Percentiles rank a stretch among this genome's conserved stretches.
phyloP scores from a whole-genome alignment of 2,797 vertebrate species.

The Gymnocypris eckloni region DNA sequence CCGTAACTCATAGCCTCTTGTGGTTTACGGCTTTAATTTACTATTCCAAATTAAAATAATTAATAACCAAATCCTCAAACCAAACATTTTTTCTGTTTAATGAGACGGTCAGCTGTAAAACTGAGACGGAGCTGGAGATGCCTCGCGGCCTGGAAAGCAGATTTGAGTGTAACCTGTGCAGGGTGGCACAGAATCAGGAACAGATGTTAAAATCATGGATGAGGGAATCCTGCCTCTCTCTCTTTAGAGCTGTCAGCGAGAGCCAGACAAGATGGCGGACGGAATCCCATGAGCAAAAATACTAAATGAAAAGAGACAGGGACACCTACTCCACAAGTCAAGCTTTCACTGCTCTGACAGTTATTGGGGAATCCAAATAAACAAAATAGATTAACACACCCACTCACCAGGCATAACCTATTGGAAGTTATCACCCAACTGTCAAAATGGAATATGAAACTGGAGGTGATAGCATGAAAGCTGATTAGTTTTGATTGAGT shows the following conservation, averaged over 20 bases:
- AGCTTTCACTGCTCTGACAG: constrained; percentile 40
- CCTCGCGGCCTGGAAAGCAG: constrained; percentile 27
- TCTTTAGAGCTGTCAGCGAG: constrained; percentile 52
- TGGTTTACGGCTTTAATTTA: constrained; percentile 5
- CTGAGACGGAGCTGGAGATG: constrained; percentile 18
- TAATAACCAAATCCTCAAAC: neutral
- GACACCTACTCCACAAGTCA: constrained; percentile 34
- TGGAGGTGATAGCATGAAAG: constrained; percentile 31
- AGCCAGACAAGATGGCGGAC: constrained; percentile 43
- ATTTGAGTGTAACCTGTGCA: constrained; percentile 37
- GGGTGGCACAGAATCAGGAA: constrained; percentile 37
- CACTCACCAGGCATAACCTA: constrained; percentile 32
- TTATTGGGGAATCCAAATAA: constrained; percentile 48
- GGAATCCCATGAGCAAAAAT: constrained; percentile 50
- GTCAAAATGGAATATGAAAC: constrained; percentile 31
- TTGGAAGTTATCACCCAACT: constrained; percentile 40
- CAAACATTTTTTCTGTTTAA: neutral
- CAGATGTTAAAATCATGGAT: constrained; percentile 59
- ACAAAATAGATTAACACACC: constrained; percentile 38
- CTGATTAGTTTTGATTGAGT: constrained; percentile 44
- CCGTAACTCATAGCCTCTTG: neutral
- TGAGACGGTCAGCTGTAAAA: constrained; percentile 1
- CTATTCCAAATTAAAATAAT: neutral
- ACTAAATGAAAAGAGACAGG: constrained; percentile 45
- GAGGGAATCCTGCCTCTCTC: constrained; percentile 57